These are phyloP conservation scores for Anniella stebbinsi DNA, from an alignment of 2,797 vertebrate genomes.

Conservation along the genomic window DNA sequence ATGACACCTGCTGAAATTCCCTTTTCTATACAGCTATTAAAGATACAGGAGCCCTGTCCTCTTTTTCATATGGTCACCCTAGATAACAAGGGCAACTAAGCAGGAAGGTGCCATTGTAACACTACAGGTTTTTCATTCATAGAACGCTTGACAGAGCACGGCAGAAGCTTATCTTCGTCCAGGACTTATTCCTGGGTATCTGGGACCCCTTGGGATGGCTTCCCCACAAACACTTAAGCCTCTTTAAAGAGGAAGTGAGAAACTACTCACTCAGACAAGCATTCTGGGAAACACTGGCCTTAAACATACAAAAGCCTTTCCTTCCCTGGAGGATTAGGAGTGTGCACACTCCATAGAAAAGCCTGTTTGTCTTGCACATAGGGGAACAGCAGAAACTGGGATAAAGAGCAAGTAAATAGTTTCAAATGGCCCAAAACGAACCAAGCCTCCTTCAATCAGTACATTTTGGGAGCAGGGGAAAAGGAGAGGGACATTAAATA, in stretches of 20 bases:
- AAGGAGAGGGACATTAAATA: background rate
- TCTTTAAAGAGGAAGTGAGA: background rate
- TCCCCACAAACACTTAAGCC: background rate
- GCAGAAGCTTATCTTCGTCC: background rate
- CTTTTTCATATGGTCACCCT: background rate
- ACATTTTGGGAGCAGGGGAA: background rate
- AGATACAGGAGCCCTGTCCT: no score
- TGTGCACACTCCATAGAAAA: background rate
- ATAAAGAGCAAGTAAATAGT: background rate
- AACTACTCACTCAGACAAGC: background rate
- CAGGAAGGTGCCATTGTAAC: background rate
- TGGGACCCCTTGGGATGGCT: background rate
- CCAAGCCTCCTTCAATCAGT: background rate
- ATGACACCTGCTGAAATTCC: no score
- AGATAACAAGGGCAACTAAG: background rate
- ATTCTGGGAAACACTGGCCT: background rate
- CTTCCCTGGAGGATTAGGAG: background rate
- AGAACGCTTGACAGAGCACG: background rate
- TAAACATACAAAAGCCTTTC: background rate
- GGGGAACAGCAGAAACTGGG: background rate
- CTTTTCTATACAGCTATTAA: no score
- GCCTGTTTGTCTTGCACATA: background rate
- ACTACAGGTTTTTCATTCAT: background rate
- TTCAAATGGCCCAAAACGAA: background rate
- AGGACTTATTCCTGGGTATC: background rate